Percentiles rank a stretch among this genome's conserved stretches.
Conservation (phyloP, 2,888 invertebrate species). For the Aricia artaxerxes region DNA sequence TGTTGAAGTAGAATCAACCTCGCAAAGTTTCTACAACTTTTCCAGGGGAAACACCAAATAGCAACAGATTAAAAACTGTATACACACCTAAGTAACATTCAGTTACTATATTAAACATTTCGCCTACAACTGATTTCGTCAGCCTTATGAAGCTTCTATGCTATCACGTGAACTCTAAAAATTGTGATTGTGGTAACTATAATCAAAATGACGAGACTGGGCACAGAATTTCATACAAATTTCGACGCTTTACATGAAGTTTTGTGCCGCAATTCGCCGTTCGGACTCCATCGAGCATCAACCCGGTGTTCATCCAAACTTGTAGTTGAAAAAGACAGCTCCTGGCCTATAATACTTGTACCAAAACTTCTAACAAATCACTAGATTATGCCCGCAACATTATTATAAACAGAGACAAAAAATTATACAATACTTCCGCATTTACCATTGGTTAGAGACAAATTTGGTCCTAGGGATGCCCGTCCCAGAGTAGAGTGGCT, state of each 20-base stretch:
- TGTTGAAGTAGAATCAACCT: not conserved
- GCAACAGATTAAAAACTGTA: constrained; percentile 1
- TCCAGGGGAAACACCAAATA: not conserved
- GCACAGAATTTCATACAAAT: not conserved
- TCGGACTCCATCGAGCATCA: not conserved
- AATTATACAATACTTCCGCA: constrained; percentile 71
- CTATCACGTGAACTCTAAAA: constrained; percentile 33
- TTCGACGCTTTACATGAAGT: not conserved
- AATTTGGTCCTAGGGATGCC: constrained; percentile 57
- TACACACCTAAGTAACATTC: not conserved
- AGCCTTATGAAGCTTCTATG: constrained; percentile 31
- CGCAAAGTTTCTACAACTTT: not conserved
- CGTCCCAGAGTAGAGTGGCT: constrained; percentile 60
- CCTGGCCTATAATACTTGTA: constrained; percentile 29
- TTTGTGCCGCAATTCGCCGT: not conserved
- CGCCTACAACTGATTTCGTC: constrained; percentile 22
- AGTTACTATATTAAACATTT: constrained; percentile 23
- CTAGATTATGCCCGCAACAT: constrained; percentile 28
- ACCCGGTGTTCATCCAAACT: not conserved
- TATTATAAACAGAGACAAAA: constrained; percentile 22
- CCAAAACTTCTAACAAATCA: constrained; percentile 15
- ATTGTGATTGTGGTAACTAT: constrained; percentile 50
- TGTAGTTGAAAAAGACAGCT: not conserved
- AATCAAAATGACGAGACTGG: not conserved
- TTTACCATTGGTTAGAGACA: constrained; percentile 71